These are phyloP conservation scores for Brienomyrus brachyistius DNA, from an alignment of 2,113 vertebrate genomes.

Conservation along the genomic window DNA sequence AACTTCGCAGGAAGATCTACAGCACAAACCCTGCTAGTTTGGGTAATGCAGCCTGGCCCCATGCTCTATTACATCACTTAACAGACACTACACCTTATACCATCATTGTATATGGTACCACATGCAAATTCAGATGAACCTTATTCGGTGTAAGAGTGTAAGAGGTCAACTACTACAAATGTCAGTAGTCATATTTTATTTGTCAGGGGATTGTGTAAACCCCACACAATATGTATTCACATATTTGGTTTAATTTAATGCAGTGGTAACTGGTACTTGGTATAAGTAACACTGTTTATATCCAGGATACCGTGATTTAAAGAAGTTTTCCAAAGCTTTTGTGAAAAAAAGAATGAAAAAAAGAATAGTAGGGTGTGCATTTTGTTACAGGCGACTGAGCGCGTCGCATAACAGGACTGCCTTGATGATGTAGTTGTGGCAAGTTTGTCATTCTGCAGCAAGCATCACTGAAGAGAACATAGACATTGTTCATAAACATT, in stretches of 20 bases:
- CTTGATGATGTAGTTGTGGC: background rate
- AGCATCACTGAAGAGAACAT: background rate
- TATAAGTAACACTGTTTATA: background rate
- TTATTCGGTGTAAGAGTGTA: too few relatives aligned
- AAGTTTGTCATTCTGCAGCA: background rate
- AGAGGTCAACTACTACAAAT: background rate
- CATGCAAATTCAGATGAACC: too few relatives aligned
- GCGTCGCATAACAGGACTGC: background rate
- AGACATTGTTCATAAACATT: background rate
- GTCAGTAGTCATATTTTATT: background rate
- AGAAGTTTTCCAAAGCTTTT: background rate
- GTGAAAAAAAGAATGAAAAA: background rate
- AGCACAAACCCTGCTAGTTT: too few relatives aligned
- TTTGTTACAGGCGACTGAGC: background rate
- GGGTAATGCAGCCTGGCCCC: too few relatives aligned
- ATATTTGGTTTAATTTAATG: background rate
- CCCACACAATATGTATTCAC: background rate
- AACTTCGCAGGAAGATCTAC: too few relatives aligned
- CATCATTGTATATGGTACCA: too few relatives aligned
- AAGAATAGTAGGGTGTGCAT: background rate
- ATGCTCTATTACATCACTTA: too few relatives aligned
- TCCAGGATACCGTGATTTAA: background rate
- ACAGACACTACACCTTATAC: too few relatives aligned
- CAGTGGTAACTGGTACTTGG: too few relatives aligned
- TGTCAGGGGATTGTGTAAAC: background rate